These are phyloP conservation scores for Phymatocera aterrima DNA, from an alignment of 2,888 invertebrate species.

Conservation along the genomic window DNA sequence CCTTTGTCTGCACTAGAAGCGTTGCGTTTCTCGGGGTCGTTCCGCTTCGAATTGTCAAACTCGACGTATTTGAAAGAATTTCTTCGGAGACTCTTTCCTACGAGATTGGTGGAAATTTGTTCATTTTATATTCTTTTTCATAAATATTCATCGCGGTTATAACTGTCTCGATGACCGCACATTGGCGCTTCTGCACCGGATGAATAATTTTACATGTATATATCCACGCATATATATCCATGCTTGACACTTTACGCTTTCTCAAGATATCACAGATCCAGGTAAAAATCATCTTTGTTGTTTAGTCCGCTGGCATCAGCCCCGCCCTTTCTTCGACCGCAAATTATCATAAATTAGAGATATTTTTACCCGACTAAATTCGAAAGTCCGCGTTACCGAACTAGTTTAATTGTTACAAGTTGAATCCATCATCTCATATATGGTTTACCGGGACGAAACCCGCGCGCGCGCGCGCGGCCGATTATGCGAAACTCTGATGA, in stretches of 20 bases:
- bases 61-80: neutral
- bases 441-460: too few relatives aligned
- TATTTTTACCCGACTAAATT: conserved; percentile 34
- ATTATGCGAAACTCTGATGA: neutral
- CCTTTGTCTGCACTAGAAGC: conserved; percentile 22
- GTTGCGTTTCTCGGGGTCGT: conserved; percentile 36
- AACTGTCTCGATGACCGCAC: conserved; percentile 33
- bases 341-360: conserved; percentile 41
- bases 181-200: conserved; percentile 21
- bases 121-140: neutral
- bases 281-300: conserved; percentile 34
- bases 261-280: neutral
- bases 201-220: conserved; percentile 41
- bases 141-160: conserved; percentile 43
- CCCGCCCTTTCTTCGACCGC: conserved; percentile 36
- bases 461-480: neutral
- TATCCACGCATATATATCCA: too few relatives aligned
- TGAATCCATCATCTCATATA: conserved; percentile 27
- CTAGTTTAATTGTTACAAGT: conserved; percentile 15
- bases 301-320: neutral
- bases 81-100: conserved; percentile 15
- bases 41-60: conserved; percentile 35
- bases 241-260: conserved; percentile 23
- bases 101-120: too few relatives aligned
- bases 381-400: neutral